Base-by-base conservation (phyloP, 2,113 vertebrate species). In the Amia ocellicauda region DNA sequence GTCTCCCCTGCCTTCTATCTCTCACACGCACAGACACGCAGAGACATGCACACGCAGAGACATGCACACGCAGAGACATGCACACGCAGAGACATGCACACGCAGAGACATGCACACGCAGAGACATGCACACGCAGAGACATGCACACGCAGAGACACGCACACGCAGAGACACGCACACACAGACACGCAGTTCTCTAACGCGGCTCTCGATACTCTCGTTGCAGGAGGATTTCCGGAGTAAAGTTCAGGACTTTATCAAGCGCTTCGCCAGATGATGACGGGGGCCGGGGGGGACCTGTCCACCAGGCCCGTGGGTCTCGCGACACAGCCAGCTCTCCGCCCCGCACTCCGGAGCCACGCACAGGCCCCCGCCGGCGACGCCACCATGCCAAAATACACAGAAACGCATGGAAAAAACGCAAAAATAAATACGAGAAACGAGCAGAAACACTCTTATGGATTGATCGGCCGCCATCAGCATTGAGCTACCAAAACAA, bases 161-260 rank as follows among this genome's bases (percentile, higher is more conserved):
- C 11, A 36, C n/a, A 36, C 31, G 31, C 31, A 36, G 11, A 36
- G 5, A 36, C 31, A 11, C 2, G 5, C 11, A 36, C n/a, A 36
- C 31, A 11, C 31, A 7, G 31, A 11, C n/a, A n/a, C n/a, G 31
- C 1, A 10, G 11, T 54, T 54, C 13, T 54, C 24, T n/a, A 14
- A 54, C 5, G 20, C 49, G 1, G 16, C 16, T 23, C 71, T 67
- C 71, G 24, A 14, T 49, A 47, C 51, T 49, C 23, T 20, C 27
- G 2, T 36, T 77, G 19, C 69, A 96, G 94, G 95, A 96, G 76
- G 94, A 97, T 69, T 97, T 96, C 42, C 89, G 95, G 60, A 93
- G 57, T 80, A 96, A 96, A 78, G 95, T 97, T 81, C 93, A 96
- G 60, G 93, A 97, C 84, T 97, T 95, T 90, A 95, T 97, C 79